Evolutionary conservation across 2,113 vertebrate genomes (phyloP).

Genomic region (Bombycilla garrulus): DNA sequence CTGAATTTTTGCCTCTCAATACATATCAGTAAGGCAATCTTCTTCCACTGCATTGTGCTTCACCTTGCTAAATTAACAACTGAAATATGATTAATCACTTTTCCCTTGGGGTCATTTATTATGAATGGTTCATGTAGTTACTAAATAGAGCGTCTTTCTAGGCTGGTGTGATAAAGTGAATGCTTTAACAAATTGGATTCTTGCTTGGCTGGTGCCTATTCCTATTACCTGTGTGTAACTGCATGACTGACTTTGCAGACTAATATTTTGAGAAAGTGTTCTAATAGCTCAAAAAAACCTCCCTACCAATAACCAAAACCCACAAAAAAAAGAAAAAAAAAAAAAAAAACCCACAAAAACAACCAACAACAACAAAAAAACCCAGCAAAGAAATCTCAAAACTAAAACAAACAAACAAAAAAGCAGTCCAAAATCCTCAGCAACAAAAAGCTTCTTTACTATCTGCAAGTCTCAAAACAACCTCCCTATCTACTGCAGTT

Average conservation of each 20-base stretch:
- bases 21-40: not conserved
- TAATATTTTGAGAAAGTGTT: not conserved
- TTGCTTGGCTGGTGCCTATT: slow-evolving; percentile 43
- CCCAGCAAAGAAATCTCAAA: not conserved
- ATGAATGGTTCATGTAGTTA: not conserved
- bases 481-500: not conserved
- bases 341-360: not conserved
- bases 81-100: slow-evolving; percentile 54
- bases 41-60: not conserved
- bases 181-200: slow-evolving; percentile 52
- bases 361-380: not conserved
- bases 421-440: not conserved
- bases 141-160: not conserved
- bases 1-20: not conserved
- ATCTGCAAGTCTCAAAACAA: not conserved
- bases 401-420: rapidly evolving
- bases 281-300: not conserved
- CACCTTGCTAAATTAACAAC: slow-evolving; percentile 34
- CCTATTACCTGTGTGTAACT: slow-evolving; percentile 34
- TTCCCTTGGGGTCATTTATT: slow-evolving; percentile 29
- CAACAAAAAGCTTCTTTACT: not conserved
- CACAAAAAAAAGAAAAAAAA: not conserved
- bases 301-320: not conserved
- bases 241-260: not conserved
- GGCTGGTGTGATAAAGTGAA: slow-evolving; percentile 27